Evolutionary conservation across 2,888 invertebrate species (phyloP).

Genomic region (Drosophila robusta): DNA sequence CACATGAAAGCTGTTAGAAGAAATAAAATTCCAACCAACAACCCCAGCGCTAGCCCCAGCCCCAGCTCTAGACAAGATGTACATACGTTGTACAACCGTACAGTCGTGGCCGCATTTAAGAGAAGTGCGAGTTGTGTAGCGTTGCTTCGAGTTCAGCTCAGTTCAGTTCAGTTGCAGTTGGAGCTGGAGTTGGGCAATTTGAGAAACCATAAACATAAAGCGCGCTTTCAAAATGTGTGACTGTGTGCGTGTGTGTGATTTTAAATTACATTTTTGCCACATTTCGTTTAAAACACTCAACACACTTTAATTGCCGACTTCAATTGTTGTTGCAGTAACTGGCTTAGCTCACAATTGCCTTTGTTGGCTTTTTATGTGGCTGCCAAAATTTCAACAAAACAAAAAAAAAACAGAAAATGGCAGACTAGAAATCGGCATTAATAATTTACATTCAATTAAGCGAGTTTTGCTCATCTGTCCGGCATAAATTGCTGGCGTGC

Average conservation of each 20-base stretch:
- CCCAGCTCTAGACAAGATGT: not conserved
- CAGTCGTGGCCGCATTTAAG: conserved; percentile 61
- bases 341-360: conserved; percentile 59
- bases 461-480: conserved; percentile 53
- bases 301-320: conserved; percentile 68
- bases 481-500: conserved; percentile 34
- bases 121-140: conserved; percentile 57
- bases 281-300: conserved; percentile 65
- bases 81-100: conserved; percentile 18
- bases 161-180: conserved; percentile 54
- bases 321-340: conserved; percentile 65
- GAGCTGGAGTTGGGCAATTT: conserved; percentile 61
- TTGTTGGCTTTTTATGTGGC: conserved; percentile 44
- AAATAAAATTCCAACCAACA: conserved; percentile 54
- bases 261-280: conserved; percentile 75
- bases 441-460: conserved; percentile 64
- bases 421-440: conserved; percentile 55
- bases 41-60: conserved; percentile 1
- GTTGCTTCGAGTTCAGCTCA: conserved; percentile 40
- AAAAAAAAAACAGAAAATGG: conserved; percentile 17
- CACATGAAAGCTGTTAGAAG: conserved; percentile 60
- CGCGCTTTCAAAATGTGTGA: conserved; percentile 69
- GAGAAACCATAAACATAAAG: conserved; percentile 68
- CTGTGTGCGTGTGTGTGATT: conserved; percentile 37
- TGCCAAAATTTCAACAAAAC: conserved; percentile 42